phyloP scores from a whole-genome alignment of 2,888 invertebrate species.

The Athetis lepigone region DNA sequence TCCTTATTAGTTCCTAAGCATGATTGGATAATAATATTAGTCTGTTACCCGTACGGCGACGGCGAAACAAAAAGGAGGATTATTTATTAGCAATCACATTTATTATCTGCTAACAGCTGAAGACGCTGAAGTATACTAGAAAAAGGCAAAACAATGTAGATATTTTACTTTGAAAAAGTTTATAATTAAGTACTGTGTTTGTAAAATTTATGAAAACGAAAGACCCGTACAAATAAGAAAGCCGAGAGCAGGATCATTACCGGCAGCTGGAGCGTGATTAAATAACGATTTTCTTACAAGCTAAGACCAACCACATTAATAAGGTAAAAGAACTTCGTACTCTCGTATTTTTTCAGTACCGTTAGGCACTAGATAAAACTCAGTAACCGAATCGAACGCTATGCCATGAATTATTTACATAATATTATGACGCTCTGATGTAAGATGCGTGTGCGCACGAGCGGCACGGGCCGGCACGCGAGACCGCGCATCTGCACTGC shows the following conservation, averaged over 20 bases:
- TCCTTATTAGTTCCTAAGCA: slow-evolving; percentile 50
- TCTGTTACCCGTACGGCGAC: no score
- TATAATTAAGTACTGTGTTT: slow-evolving; percentile 1
- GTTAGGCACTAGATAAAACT: slow-evolving; percentile 76
- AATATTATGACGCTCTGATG: slow-evolving; percentile 74
- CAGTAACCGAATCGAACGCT: slow-evolving; percentile 73
- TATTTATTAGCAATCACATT: no score
- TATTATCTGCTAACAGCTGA: no score
- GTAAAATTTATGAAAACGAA: slow-evolving; percentile 8
- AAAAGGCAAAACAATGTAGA: no score
- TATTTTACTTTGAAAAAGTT: not conserved
- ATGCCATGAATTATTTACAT: slow-evolving; percentile 71
- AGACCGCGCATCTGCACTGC: slow-evolving; percentile 63
- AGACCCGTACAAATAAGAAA: slow-evolving; percentile 3
- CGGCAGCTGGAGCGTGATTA: slow-evolving; percentile 19
- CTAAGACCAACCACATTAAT: slow-evolving; percentile 41
- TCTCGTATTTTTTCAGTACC: slow-evolving; percentile 58
- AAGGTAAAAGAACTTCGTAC: slow-evolving; percentile 28
- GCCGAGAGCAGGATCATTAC: slow-evolving; percentile 2
- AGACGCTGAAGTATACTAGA: no score
- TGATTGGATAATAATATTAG: slow-evolving; percentile 35
- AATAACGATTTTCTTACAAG: slow-evolving; percentile 21
- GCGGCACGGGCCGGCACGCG: slow-evolving; percentile 79
- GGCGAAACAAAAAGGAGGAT: no score
- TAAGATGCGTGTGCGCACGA: slow-evolving; percentile 79